These are phyloP conservation scores for Drosophila tropicalis DNA, from an alignment of 1,140 invertebrate genomes.

Conservation along the genomic window DNA sequence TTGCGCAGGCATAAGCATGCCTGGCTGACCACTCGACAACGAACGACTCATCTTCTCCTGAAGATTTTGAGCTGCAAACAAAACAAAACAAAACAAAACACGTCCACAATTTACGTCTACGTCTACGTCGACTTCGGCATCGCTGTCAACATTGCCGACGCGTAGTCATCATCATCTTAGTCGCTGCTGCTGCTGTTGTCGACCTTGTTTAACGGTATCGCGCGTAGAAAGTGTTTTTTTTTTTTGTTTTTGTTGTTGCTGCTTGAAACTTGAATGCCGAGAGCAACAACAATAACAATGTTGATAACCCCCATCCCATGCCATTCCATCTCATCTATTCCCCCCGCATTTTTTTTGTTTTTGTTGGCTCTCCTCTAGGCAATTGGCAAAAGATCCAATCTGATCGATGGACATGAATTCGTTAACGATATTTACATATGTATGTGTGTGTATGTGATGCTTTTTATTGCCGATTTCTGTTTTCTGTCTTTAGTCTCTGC, in stretches of 20 bases:
- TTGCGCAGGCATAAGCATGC: conserved; percentile 17
- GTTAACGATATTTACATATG: conserved; percentile 39
- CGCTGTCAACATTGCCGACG: neutral
- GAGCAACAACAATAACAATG: conserved; percentile 29
- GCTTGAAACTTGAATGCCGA: conserved; percentile 63
- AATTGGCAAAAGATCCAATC: conserved; percentile 18
- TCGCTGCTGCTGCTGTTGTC: conserved; percentile 49
- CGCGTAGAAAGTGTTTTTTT: conserved; percentile 79
- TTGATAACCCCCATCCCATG: neutral
- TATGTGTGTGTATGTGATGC: conserved; percentile 19
- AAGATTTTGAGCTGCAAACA: conserved; percentile 29
- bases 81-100: conserved; percentile 7
- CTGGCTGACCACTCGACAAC: conserved; percentile 29
- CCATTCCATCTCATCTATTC: too few species aligned
- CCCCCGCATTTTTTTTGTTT: neutral
- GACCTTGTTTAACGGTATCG: conserved; percentile 79
- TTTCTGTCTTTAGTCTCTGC: neutral
- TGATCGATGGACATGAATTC: conserved; percentile 43
- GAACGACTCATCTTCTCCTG: conserved; percentile 43
- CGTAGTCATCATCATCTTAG: conserved; percentile 19
- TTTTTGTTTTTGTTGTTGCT: conserved; percentile 29
- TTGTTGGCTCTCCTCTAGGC: conserved; percentile 15
- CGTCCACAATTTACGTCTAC: conserved; percentile 3
- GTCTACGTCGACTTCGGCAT: neutral
- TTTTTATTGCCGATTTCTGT: conserved; percentile 4